Evolutionary conservation across 2,888 invertebrate species (phyloP), one percentile per base, ranked within the genome.

Genomic region (Rhimphoctona megacephalus): DNA sequence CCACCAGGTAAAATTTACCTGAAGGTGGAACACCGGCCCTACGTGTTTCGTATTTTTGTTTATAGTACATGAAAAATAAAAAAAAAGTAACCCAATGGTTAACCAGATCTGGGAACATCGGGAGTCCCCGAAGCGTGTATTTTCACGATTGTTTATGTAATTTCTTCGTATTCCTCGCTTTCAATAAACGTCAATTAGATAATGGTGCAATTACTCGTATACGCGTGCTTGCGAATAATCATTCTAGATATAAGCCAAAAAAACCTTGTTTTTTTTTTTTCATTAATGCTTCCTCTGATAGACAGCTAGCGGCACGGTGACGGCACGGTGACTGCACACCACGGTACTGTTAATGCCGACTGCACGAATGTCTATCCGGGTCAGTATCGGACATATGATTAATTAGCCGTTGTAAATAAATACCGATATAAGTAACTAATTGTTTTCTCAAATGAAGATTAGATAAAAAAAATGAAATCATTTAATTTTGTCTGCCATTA

Each of bases 51-150:
- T n/a, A 5, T 22, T 46, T 14, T 46, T 66, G 11, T 61, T 0
- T 33, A 6, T 30, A 66, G n/a, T 33, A 17, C 7, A 19, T 33
- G 6, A 66, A 39, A 66, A 39, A 66, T n/a, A n/a, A n/a, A n/a
- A n/a, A n/a, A n/a, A n/a, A n/a, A 43, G 49, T 9, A 8, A 52
- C 25, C 49, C 72, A 52, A 66, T 22, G 33, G 17, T 49, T 25
- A 19, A 39, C 70, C 67, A 57, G 77, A 72, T 73, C 61, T 14
- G 19, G 66, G 69, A 39, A 46, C 69, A n/a, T 80, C 36, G 46
- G 25, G 61, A 80, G 6, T 80, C 80, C 79, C 84, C 19, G 61
- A 72, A 72, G 54, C 57, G n/a, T 67, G 78, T 30, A 25, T n/a
- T 30, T 14, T 33, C 14, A 67, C 11, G 25, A 36, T 74, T n/a